Conservation (phyloP, 1,140 invertebrate genomes). For the Lamellibrachia luymesi region DNA sequence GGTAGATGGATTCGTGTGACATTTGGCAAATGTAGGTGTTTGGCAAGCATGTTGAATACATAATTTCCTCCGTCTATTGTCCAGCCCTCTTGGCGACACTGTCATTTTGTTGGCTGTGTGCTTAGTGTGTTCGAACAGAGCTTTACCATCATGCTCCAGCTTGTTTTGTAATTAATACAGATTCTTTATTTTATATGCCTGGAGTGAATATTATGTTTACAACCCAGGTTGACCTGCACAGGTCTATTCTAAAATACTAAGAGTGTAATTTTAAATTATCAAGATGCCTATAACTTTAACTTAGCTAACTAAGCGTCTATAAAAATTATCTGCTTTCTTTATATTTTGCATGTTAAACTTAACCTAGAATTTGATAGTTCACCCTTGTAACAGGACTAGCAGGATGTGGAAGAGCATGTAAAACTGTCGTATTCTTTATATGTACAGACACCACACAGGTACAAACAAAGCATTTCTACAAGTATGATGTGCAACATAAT, state of each 20-base stretch:
- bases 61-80: background rate
- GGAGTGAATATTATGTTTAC: background rate
- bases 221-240: background rate
- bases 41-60: background rate
- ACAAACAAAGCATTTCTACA: background rate
- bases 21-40: constrained; percentile 1
- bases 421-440: background rate
- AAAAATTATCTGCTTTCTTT: too few species aligned
- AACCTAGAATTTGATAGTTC: too few species aligned
- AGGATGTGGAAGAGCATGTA: background rate
- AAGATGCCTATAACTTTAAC: too few species aligned
- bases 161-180: background rate
- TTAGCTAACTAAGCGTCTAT: too few species aligned
- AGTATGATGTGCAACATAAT: background rate
- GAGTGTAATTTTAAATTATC: too few species aligned
- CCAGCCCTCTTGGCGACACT: background rate
- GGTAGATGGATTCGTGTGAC: background rate
- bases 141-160: background rate
- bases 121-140: background rate
- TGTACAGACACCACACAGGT: background rate
- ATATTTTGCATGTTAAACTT: too few species aligned
- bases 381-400: too few species aligned
- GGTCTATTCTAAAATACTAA: too few species aligned
- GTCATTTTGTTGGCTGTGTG: background rate
- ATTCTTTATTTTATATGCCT: background rate